phyloP scores from a whole-genome alignment of 2,797 vertebrate genomes.

The Siniperca obscura region DNA sequence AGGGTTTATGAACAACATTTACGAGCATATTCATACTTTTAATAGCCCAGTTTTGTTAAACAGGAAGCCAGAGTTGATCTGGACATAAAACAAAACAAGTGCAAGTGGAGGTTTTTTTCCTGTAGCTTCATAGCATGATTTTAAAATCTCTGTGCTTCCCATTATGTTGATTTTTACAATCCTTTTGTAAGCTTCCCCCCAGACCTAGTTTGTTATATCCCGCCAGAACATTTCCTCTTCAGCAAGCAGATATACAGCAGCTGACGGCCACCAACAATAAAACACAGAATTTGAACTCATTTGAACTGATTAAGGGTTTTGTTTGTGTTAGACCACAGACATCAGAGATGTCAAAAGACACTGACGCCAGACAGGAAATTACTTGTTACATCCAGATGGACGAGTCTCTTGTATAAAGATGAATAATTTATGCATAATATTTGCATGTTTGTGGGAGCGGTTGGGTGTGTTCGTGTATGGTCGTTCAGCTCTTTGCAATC shows the following conservation, averaged over 20 bases:
- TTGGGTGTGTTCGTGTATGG: conserved; percentile 19
- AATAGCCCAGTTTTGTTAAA: conserved; percentile 38
- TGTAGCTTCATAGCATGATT: conserved; percentile 25
- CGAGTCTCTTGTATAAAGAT: neutral
- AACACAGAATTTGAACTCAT: conserved; percentile 42
- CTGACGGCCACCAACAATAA: conserved; percentile 31
- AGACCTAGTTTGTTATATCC: conserved; percentile 44
- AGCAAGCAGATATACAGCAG: conserved; percentile 33
- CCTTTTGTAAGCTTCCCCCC: conserved; percentile 36
- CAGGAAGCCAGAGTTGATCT: conserved; percentile 36
- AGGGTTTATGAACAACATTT: conserved; percentile 57
- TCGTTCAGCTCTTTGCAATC: conserved; percentile 12
- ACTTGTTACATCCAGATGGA: conserved; percentile 39
- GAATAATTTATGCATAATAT: conserved; percentile 54
- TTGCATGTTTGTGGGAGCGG: conserved; percentile 45
- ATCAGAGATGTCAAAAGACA: conserved; percentile 35
- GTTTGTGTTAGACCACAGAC: conserved; percentile 22
- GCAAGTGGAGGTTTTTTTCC: neutral
- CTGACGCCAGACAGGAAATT: conserved; percentile 44
- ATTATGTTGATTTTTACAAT: conserved; percentile 52
- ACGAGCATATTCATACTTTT: conserved; percentile 50
- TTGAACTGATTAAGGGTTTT: conserved; percentile 35
- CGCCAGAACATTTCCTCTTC: conserved; percentile 47
- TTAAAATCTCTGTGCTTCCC: conserved; percentile 26
- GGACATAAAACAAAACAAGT: conserved; percentile 31